Evolutionary conservation across 2,888 invertebrate genomes (phyloP).

Genomic region (Arge pagana): DNA sequence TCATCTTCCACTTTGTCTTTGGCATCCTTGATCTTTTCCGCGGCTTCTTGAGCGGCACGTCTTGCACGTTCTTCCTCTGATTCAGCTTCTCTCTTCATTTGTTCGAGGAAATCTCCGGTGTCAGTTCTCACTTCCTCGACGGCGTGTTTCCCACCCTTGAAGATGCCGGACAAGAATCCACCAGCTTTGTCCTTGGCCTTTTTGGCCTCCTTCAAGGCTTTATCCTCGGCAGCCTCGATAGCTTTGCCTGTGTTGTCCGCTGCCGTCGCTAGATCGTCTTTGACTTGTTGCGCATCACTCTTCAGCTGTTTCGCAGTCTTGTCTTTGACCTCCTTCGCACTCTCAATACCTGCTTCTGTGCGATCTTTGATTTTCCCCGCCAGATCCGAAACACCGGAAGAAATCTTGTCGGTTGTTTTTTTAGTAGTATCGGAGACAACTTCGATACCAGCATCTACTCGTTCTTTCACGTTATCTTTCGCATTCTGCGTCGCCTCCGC

Average conservation of each 20-base stretch:
- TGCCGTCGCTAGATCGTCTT: constrained; percentile 25
- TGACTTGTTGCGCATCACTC: constrained; percentile 11
- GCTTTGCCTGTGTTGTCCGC: constrained; percentile 3
- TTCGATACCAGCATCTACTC: constrained; percentile 18
- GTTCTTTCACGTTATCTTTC: constrained; percentile 32
- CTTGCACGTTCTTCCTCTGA: constrained; percentile 31
- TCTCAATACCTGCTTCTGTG: constrained; percentile 15
- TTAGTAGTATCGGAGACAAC: constrained; percentile 17
- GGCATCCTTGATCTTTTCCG: constrained; percentile 19
- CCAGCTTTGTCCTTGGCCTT: constrained; percentile 39
- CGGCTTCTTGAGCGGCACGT: constrained; percentile 26
- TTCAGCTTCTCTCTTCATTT: constrained; percentile 32
- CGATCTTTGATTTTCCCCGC: constrained; percentile 25
- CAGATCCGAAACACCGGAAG: constrained; percentile 13
- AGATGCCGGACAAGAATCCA: constrained; percentile 44
- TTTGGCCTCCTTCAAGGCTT: constrained; percentile 28
- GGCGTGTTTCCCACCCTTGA: constrained; percentile 41
- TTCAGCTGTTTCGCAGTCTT: constrained; percentile 1
- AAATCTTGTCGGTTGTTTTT: constrained; percentile 20
- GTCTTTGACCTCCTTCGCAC: constrained; percentile 18
- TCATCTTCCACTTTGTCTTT: constrained; percentile 21
- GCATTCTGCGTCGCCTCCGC: constrained; percentile 42
- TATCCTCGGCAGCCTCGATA: constrained; percentile 22
- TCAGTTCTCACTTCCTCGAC: constrained; percentile 33
- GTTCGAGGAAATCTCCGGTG: constrained; percentile 32